Evolutionary conservation across 1,140 invertebrate genomes (phyloP).

Genomic region (Lethrus apterus): DNA sequence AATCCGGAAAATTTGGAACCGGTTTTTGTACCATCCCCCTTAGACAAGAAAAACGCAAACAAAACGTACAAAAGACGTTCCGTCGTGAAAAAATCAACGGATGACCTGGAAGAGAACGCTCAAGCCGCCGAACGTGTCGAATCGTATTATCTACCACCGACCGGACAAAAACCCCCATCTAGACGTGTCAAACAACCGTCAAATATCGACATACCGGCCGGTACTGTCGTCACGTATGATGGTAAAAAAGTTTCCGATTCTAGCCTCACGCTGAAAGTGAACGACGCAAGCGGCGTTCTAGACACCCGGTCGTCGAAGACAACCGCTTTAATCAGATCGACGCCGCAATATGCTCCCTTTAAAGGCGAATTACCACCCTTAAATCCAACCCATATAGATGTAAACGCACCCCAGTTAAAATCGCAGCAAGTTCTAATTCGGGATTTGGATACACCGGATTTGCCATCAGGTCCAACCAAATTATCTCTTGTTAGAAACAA

Average conservation of each 20-base stretch:
- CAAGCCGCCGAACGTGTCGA: slow-evolving; percentile 64
- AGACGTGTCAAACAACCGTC: slow-evolving; percentile 30
- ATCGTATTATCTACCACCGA: slow-evolving; percentile 59
- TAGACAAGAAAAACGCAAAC: slow-evolving; percentile 37
- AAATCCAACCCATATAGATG: slow-evolving; percentile 36
- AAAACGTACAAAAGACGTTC: slow-evolving; percentile 30
- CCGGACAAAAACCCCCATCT: slow-evolving; percentile 31
- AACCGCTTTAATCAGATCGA: slow-evolving; percentile 51
- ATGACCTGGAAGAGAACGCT: slow-evolving; percentile 41
- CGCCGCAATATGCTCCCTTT: slow-evolving; percentile 63
- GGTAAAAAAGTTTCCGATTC: slow-evolving; percentile 61
- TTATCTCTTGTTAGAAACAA: slow-evolving; percentile 22
- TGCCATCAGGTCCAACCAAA: slow-evolving; percentile 23
- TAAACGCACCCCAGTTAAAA: slow-evolving; percentile 33
- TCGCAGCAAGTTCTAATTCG: slow-evolving; percentile 26
- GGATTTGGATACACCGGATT: slow-evolving; percentile 31
- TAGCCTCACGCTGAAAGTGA: slow-evolving; percentile 51
- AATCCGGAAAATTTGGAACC: slow-evolving; percentile 58
- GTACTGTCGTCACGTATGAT: slow-evolving; percentile 61
- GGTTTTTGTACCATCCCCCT: slow-evolving; percentile 65
- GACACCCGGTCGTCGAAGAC: slow-evolving; percentile 42
- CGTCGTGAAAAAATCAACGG: slow-evolving; percentile 37
- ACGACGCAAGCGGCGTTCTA: slow-evolving; percentile 39
- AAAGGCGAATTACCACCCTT: slow-evolving; percentile 60
- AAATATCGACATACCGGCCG: slow-evolving; percentile 41